These are phyloP conservation scores for Varroa destructor DNA, from an alignment of 1,140 invertebrate species.

Conservation along the genomic window DNA sequence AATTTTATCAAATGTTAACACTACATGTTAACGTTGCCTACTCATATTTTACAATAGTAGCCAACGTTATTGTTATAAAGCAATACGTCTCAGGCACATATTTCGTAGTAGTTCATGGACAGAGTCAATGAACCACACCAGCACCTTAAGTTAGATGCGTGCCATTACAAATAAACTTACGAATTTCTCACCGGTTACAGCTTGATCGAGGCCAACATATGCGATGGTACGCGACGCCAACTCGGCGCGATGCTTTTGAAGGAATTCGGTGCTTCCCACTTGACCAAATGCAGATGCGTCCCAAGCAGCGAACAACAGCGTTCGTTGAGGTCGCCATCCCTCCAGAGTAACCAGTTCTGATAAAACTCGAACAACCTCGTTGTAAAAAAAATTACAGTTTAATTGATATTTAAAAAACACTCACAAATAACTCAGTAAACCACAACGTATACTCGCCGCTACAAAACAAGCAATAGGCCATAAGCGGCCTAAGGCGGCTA, in stretches of 20 bases:
- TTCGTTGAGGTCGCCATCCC: constrained; percentile 42
- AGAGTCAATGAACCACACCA: too few species aligned
- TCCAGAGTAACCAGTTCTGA: neutral
- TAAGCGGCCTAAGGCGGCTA: too few species aligned
- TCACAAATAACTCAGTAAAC: neutral
- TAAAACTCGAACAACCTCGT: neutral
- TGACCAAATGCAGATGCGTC: constrained; percentile 37
- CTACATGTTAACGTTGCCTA: too few species aligned
- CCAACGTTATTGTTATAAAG: too few species aligned
- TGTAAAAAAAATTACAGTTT: neutral
- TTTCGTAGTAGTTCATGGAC: too few species aligned
- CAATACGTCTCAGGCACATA: neutral
- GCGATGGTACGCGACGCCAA: neutral
- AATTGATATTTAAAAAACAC: neutral
- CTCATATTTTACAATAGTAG: too few species aligned
- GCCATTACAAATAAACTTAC: too few species aligned
- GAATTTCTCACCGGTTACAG: constrained; percentile 9
- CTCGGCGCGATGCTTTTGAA: constrained; percentile 31
- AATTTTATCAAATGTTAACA: too few species aligned
- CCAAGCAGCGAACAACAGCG: constrained; percentile 43
- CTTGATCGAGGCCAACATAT: constrained; percentile 1
- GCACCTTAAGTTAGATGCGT: too few species aligned
- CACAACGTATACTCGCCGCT: constrained; percentile 29
- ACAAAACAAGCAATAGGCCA: constrained; percentile 31
- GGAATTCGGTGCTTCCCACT: constrained; percentile 37